Conservation (phyloP, 1,140 invertebrate genomes). For the Pectinophora gossypiella region DNA sequence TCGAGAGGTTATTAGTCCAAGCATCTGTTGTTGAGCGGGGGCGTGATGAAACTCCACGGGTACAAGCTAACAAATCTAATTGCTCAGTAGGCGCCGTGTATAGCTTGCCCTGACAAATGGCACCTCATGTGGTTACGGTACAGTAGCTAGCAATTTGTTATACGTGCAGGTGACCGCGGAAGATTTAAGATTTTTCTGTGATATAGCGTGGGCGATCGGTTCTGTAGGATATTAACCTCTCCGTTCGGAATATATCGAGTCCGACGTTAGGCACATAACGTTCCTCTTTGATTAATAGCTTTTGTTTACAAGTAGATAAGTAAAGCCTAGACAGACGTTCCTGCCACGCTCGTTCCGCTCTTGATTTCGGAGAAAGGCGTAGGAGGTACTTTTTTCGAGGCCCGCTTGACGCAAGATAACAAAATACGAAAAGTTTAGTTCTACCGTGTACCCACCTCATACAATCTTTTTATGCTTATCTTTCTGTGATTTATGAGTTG, state of each 20-base stretch:
- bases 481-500: conserved; percentile 72
- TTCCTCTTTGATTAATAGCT: neutral
- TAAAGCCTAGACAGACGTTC: neutral
- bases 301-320: neutral
- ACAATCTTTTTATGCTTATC: conserved; percentile 75
- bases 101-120: conserved; percentile 61
- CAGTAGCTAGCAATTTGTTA: conserved; percentile 49
- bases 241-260: conserved; percentile 1
- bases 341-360: conserved; percentile 9
- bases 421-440: conserved; percentile 72
- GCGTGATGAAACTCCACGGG: conserved; percentile 69
- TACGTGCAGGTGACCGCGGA: conserved; percentile 56
- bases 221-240: neutral
- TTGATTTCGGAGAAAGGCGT: conserved; percentile 48
- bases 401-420: conserved; percentile 60
- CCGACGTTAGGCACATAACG: neutral
- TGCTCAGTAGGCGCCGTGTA: conserved; percentile 72
- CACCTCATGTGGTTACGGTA: conserved; percentile 51
- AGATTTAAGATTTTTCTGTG: conserved; percentile 39
- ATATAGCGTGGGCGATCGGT: neutral
- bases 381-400: conserved; percentile 46
- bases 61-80: conserved; percentile 75
- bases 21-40: conserved; percentile 76
- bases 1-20: conserved; percentile 77
- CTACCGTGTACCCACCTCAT: conserved; percentile 72